Percentiles rank a stretch among this genome's conserved stretches.
Evolutionary conservation across 2,888 invertebrate species (phyloP).

Genomic region (Sarcophaga caerulescens): DNA sequence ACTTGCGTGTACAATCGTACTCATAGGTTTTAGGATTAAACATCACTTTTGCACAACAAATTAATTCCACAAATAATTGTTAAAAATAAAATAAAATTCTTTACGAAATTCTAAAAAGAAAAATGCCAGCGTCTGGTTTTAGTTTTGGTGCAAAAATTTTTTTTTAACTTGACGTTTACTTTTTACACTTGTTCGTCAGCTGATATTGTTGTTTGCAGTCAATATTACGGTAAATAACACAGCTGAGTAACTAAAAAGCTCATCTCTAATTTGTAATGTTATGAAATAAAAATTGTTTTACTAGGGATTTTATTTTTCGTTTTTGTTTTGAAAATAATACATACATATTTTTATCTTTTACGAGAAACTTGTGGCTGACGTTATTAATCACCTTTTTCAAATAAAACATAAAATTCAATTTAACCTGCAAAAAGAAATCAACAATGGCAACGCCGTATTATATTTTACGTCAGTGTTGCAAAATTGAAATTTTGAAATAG

Average conservation of each 20-base stretch:
- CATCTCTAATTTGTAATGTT: not conserved
- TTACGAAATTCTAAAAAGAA: not conserved
- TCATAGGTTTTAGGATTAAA: constrained; percentile 75
- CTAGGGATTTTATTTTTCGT: too few species aligned
- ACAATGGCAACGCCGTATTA: too few species aligned
- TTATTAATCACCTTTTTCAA: too few species aligned
- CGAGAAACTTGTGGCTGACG: too few species aligned
- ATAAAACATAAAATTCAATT: too few species aligned
- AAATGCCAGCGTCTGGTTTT: not conserved
- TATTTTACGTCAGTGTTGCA: too few species aligned
- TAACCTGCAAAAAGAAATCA: too few species aligned
- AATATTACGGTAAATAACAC: not conserved
- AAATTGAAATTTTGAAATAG: too few species aligned
- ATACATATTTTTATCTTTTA: too few species aligned
- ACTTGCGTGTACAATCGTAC: constrained; percentile 83
- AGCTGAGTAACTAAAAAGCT: not conserved
- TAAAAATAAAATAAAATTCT: not conserved
- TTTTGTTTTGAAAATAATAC: too few species aligned
- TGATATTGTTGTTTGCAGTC: not conserved
- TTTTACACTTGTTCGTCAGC: not conserved
- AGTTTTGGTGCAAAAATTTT: not conserved
- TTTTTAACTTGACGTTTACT: not conserved
- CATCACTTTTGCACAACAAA: constrained; percentile 44
- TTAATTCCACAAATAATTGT: not conserved
- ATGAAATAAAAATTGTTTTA: too few species aligned